Base-by-base conservation (phyloP, 2,113 vertebrate species). In the Bubalus kerabau region DNA sequence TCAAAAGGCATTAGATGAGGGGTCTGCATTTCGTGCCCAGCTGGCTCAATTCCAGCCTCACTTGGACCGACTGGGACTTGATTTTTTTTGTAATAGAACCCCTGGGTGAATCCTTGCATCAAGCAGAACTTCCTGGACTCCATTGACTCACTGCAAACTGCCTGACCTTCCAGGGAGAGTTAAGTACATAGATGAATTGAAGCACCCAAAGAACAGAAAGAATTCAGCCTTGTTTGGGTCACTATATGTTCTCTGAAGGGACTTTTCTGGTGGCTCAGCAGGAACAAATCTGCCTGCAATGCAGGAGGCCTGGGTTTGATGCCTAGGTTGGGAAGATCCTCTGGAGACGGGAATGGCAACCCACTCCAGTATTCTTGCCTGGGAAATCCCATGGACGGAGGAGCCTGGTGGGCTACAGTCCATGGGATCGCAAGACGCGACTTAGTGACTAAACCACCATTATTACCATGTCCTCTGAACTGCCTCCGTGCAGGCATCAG, bases 151-250 rank as follows among this genome's bases (percentile, higher is more conserved):
- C 36, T 87, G 54, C 56, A 90, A 93, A 95, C 16, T 24, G 46
- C 13, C 90, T 94, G 82, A 59, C 67, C 32, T 91, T 56, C 48
- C 21, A n/a, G 56, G n/a, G n/a, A 87, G 67, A 93, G 36, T 90
- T 62, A 19, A 74, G 40, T 76, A 48, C 60, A 1, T n/a, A 36
- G 50, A 46, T 84, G 43, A 36, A 23, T 43, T 46, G 19, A 76
- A 78, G 36, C 28, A 36, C 21, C 50, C n/a, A n/a, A 15, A n/a
- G 52, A 87, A 64, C 21, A 94, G 91, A 78, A 86, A 40, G 48
- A 86, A 86, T 52, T 16, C 60, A 89, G 67, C 5, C 82, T 91
- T 21, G 24, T 84, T 84, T 92, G 48, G 46, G 36, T 94, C 26
- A 50, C 0, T 24, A 4, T 24, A 14, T 40, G 5, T 30, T 94